These are phyloP conservation scores for Pachycephus smyrnensis DNA, from an alignment of 2,888 invertebrate species.

Conservation along the genomic window DNA sequence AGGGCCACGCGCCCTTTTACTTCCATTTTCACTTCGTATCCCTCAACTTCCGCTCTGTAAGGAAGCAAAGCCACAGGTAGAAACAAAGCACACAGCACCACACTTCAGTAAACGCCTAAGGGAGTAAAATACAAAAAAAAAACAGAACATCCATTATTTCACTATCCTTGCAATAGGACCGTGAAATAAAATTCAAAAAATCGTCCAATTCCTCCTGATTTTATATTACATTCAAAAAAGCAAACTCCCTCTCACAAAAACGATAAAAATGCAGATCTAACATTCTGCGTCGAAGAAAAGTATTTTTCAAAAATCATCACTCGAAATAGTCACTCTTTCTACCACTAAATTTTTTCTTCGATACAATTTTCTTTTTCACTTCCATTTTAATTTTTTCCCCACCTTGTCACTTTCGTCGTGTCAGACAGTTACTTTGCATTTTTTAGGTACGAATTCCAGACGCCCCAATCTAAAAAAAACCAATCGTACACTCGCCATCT, in stretches of 20 bases:
- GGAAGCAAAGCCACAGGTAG: background rate
- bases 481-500: background rate
- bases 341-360: background rate
- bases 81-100: background rate
- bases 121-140: background rate
- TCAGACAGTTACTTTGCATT: background rate
- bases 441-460: background rate
- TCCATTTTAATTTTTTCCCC: background rate
- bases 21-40: conserved; percentile 70
- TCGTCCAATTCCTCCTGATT: background rate
- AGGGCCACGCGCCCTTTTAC: conserved; percentile 80
- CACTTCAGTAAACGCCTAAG: background rate
- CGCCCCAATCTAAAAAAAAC: background rate
- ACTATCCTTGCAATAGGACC: background rate
- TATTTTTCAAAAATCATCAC: background rate
- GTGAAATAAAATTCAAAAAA: background rate
- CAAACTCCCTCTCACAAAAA: background rate
- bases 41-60: background rate
- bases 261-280: background rate
- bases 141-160: background rate
- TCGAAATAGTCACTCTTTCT: background rate
- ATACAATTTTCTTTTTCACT: background rate
- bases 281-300: background rate
- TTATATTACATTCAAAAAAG: background rate
- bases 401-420: background rate